These are phyloP conservation scores for Parauchenoglanis punctatus DNA, from an alignment of 2,797 vertebrate species.

Conservation along the genomic window DNA sequence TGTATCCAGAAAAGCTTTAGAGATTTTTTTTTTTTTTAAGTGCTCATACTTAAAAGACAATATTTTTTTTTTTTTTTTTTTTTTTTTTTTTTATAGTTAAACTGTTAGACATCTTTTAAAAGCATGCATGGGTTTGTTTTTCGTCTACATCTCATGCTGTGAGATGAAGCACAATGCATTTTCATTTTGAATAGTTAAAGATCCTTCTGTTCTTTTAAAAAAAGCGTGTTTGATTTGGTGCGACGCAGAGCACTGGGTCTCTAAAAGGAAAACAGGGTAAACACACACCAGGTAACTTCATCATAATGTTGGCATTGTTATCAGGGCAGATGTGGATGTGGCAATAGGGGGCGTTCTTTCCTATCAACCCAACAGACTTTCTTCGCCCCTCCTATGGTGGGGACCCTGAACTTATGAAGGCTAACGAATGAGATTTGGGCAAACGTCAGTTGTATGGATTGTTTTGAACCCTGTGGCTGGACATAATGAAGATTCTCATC, in stretches of 20 bases:
- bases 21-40: conserved; percentile 69
- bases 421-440: conserved; percentile 22
- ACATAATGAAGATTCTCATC: conserved; percentile 35
- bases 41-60: conserved; percentile 79
- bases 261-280: conserved; percentile 60
- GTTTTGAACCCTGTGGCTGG: conserved; percentile 22
- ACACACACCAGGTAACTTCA: conserved; percentile 53
- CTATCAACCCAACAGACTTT: conserved; percentile 32
- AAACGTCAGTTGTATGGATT: conserved; percentile 34
- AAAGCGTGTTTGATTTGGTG: conserved; percentile 51
- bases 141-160: conserved; percentile 72
- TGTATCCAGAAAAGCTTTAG: conserved; percentile 82
- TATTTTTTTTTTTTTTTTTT: conserved; percentile 67
- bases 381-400: conserved; percentile 48
- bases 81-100: conserved; percentile 77
- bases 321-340: conserved; percentile 21
- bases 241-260: conserved; percentile 44
- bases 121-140: conserved; percentile 80
- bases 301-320: conserved; percentile 24
- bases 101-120: conserved; percentile 79
- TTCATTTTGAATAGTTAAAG: conserved; percentile 66
- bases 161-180: conserved; percentile 70
- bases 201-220: conserved; percentile 61
- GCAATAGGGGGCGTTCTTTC: conserved; percentile 40
- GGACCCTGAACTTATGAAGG: conserved; percentile 37